A percentile compares a stretch with the other conserved stretches of the same genome.
Conservation (phyloP, 2,797 vertebrate genomes). For the Helostoma temminkii region DNA sequence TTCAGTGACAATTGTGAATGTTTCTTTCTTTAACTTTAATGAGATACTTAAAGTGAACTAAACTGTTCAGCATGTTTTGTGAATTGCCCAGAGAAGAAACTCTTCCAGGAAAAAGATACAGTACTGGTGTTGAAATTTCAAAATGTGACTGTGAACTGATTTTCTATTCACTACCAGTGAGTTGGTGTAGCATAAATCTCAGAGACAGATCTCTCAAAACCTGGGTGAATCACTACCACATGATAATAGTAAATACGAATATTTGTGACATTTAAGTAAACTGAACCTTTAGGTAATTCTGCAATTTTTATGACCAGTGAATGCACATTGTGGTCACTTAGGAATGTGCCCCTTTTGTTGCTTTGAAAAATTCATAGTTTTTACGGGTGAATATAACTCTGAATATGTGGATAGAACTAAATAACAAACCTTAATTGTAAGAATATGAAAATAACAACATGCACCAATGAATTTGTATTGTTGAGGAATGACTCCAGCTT, state of each 20-base stretch:
- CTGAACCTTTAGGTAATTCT: constrained; percentile 10
- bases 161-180: neutral
- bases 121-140: neutral
- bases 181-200: neutral
- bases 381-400: neutral
- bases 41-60: too few relatives aligned
- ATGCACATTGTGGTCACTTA: neutral
- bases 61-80: too few relatives aligned
- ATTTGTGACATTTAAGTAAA: constrained; percentile 13
- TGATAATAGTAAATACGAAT: constrained; percentile 11
- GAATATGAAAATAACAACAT: constrained; percentile 12
- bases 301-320: constrained; percentile 9
- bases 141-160: constrained; percentile 12
- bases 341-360: constrained; percentile 1
- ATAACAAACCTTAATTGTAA: neutral
- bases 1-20: too few relatives aligned
- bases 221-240: neutral
- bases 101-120: constrained; percentile 9
- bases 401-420: too few relatives aligned
- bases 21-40: too few relatives aligned
- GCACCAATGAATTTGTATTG: constrained; percentile 1
- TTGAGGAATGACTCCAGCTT: constrained; percentile 8
- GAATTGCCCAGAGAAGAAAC: constrained; percentile 3
- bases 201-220: constrained; percentile 5
- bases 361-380: neutral